These are phyloP conservation scores for Cryptoblepharus egeriae DNA, from an alignment of 2,797 vertebrate genomes.

Conservation along the genomic window DNA sequence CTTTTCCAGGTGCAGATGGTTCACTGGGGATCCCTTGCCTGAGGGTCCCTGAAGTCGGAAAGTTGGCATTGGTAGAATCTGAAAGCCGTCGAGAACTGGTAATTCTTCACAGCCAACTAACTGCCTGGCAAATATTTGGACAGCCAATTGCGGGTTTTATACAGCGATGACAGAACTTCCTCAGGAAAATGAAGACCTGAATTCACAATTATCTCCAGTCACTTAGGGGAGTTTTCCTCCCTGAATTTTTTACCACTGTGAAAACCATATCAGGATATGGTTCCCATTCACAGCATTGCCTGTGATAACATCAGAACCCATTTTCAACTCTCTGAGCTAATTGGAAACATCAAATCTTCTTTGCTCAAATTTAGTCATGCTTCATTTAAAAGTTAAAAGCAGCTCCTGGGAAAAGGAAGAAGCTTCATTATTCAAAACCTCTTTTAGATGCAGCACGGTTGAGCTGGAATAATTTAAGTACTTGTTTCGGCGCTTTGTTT, in stretches of 20 bases:
- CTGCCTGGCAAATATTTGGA: slow-evolving; percentile 38
- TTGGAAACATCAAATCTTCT: slow-evolving; percentile 80
- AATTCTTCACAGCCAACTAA: slow-evolving; percentile 24
- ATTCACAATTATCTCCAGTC: slow-evolving; percentile 27
- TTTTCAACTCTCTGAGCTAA: slow-evolving; percentile 73
- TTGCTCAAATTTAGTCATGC: slow-evolving; percentile 74
- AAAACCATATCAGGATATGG: slow-evolving; percentile 72
- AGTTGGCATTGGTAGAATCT: not conserved
- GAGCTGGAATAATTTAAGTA: slow-evolving; percentile 51
- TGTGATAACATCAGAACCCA: slow-evolving; percentile 68
- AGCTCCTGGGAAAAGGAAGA: slow-evolving; percentile 48
- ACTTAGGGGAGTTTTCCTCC: slow-evolving; percentile 74
- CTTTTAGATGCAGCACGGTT: slow-evolving; percentile 52
- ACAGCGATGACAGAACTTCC: slow-evolving; percentile 33
- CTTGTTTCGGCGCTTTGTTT: slow-evolving; percentile 44
- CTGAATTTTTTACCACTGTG: slow-evolving; percentile 40
- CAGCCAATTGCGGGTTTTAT: slow-evolving; percentile 32
- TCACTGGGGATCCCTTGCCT: not conserved
- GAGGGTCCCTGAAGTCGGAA: not conserved
- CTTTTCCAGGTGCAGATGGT: not conserved
- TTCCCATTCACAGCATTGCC: slow-evolving; percentile 74
- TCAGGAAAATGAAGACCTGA: slow-evolving; percentile 43
- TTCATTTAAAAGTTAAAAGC: slow-evolving; percentile 74
- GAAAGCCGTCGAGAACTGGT: not conserved
- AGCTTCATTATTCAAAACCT: slow-evolving; percentile 50